Conservation (phyloP, 2,888 invertebrate species). For the Cheilosia vernalis region DNA sequence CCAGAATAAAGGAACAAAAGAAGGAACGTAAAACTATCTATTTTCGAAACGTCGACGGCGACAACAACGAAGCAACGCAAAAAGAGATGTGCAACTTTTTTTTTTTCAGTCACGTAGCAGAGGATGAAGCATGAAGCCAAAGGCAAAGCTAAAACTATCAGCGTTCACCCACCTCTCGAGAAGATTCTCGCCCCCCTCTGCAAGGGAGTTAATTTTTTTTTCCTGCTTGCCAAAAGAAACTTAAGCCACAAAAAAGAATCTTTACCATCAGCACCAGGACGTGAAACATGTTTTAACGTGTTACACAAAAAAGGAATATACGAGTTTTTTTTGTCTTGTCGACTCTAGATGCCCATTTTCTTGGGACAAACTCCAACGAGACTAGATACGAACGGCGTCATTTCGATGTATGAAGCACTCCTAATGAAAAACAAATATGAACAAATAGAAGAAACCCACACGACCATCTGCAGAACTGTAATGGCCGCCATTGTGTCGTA, state of each 20-base stretch:
- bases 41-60: constrained; percentile 40
- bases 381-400: constrained; percentile 6
- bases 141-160: constrained; percentile 29
- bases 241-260: constrained; percentile 28
- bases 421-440: constrained; percentile 60
- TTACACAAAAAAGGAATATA: constrained; percentile 53
- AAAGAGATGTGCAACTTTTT: constrained; percentile 67
- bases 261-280: constrained; percentile 28
- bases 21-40: constrained; percentile 68
- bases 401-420: constrained; percentile 40
- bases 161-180: constrained; percentile 70
- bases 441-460: constrained; percentile 40
- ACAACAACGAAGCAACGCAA: constrained; percentile 53
- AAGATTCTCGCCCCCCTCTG: constrained; percentile 30
- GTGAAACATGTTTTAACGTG: constrained; percentile 56
- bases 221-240: constrained; percentile 34
- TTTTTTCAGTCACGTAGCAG: constrained; percentile 73
- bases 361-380: constrained; percentile 52
- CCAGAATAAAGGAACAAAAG: constrained; percentile 21
- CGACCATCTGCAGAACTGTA: constrained; percentile 69
- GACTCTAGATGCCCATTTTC: constrained; percentile 42
- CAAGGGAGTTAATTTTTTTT: constrained; percentile 4
- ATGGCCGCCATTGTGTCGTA: constrained; percentile 68
- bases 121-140: constrained; percentile 35
- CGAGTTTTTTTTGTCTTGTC: constrained; percentile 19